These are phyloP conservation scores for Corydoras maculifer DNA, from an alignment of 2,113 vertebrate genomes.

Conservation along the genomic window DNA sequence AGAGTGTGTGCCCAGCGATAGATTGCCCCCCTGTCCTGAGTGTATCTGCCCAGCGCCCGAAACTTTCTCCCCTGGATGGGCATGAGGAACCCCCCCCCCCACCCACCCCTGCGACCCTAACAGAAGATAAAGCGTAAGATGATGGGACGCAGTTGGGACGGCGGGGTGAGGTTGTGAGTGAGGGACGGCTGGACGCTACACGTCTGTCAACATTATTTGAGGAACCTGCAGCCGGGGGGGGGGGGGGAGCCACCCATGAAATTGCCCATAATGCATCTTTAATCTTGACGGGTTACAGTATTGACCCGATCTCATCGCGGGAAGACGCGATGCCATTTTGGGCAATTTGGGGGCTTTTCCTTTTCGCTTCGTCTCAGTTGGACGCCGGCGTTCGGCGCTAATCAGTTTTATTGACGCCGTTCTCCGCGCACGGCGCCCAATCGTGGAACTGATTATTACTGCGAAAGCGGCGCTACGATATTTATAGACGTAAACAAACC, in stretches of 20 bases:
- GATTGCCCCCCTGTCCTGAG: too few species aligned
- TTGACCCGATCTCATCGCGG: constrained; percentile 53
- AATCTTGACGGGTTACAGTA: constrained; percentile 61
- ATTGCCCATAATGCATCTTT: constrained; percentile 63
- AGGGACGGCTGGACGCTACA: constrained; percentile 18
- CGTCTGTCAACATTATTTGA: constrained; percentile 53
- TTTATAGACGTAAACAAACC: background rate
- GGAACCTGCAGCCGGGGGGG: constrained; percentile 56
- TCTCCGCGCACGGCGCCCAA: background rate
- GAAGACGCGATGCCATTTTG: constrained; percentile 10
- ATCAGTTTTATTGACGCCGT: background rate
- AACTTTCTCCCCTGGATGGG: too few species aligned
- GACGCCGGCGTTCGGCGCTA: constrained; percentile 7
- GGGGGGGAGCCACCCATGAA: constrained; percentile 62
- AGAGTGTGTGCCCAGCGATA: too few species aligned
- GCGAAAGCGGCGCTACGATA: background rate
- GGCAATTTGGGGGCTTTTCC: constrained; percentile 12
- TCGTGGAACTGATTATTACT: background rate
- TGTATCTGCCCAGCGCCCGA: too few species aligned
- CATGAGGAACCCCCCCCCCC: too few species aligned
- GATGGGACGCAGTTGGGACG: background rate
- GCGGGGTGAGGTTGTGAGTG: constrained; percentile 12
- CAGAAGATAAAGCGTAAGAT: too few species aligned
- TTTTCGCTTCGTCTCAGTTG: constrained; percentile 29
- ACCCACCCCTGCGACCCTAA: too few species aligned